Conservation (phyloP, 2,113 vertebrate genomes). For the Epinephelus lanceolatus region DNA sequence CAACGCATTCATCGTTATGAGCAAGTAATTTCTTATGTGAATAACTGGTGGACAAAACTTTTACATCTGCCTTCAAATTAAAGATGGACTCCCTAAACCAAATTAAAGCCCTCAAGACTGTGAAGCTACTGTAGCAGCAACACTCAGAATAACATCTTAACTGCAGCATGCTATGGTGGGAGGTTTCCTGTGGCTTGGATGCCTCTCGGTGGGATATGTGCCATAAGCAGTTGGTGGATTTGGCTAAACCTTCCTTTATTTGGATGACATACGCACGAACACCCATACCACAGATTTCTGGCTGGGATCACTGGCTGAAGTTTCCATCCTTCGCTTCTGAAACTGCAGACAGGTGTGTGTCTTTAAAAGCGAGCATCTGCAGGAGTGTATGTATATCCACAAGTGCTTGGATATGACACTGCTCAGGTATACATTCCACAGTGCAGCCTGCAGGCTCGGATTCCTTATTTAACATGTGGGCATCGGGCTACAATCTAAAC, state of each 20-base stretch:
- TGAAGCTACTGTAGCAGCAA: constrained; percentile 43
- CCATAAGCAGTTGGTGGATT: constrained; percentile 68
- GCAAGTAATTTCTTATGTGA: constrained; percentile 21
- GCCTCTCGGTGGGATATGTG: constrained; percentile 52
- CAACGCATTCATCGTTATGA: constrained; percentile 2
- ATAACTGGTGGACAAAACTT: constrained; percentile 32
- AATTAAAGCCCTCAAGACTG: constrained; percentile 29
- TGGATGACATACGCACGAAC: constrained; percentile 64
- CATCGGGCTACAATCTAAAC: constrained; percentile 69
- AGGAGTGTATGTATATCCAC: constrained; percentile 34
- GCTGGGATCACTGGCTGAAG: constrained; percentile 50
- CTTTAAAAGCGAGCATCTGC: constrained; percentile 50
- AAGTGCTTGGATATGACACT: constrained; percentile 25
- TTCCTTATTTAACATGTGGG: constrained; percentile 55
- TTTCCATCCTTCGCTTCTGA: constrained; percentile 58
- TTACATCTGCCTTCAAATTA: constrained; percentile 44
- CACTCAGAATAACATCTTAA: constrained; percentile 68
- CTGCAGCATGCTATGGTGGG: constrained; percentile 50
- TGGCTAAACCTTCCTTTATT: constrained; percentile 73
- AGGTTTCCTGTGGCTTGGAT: constrained; percentile 71
- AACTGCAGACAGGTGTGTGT: constrained; percentile 73
- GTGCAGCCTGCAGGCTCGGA: constrained; percentile 46
- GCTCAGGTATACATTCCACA: constrained; percentile 69
- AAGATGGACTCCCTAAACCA: constrained; percentile 43
- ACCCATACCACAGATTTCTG: constrained; percentile 70